These are phyloP conservation scores for Ennomos erosarius DNA, from an alignment of 2,888 invertebrate genomes.

Conservation along the genomic window DNA sequence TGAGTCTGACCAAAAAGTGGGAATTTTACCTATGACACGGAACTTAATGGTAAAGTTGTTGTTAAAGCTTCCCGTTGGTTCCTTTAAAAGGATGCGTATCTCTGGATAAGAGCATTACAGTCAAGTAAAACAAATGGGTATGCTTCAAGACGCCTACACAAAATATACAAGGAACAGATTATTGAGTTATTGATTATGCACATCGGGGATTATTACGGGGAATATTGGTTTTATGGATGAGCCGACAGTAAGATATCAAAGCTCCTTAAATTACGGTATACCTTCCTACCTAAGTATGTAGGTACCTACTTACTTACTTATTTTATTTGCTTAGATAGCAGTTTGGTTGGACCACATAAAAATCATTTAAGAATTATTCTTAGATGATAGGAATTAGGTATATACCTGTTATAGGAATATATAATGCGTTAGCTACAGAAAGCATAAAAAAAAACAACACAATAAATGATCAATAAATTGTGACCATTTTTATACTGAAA, in stretches of 20 bases:
- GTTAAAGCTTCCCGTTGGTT: slow-evolving; percentile 26
- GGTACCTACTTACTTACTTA: no score
- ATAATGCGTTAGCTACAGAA: no score
- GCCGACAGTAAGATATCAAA: slow-evolving; percentile 26
- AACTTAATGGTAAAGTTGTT: neutral
- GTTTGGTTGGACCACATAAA: no score
- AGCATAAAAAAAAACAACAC: no score
- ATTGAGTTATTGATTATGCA: slow-evolving; percentile 65
- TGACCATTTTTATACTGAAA: no score
- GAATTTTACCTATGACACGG: slow-evolving; percentile 2
- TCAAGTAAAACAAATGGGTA: slow-evolving; percentile 76
- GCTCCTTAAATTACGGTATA: slow-evolving; percentile 23
- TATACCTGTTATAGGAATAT: no score
- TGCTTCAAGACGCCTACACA: slow-evolving; percentile 60
- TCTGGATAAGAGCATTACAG: slow-evolving; percentile 65
- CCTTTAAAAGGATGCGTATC: slow-evolving; percentile 44
- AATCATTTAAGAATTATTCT: no score
- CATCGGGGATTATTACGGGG: slow-evolving; percentile 25
- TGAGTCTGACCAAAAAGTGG: neutral
- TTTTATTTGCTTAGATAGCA: no score
- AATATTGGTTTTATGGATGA: slow-evolving; percentile 22
- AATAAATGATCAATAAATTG: no score
- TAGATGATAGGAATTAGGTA: no score
- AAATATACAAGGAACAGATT: slow-evolving; percentile 60
- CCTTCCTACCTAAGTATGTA: neutral